Evolutionary conservation across 2,113 vertebrate species (phyloP).

Genomic region (Proteles cristata): DNA sequence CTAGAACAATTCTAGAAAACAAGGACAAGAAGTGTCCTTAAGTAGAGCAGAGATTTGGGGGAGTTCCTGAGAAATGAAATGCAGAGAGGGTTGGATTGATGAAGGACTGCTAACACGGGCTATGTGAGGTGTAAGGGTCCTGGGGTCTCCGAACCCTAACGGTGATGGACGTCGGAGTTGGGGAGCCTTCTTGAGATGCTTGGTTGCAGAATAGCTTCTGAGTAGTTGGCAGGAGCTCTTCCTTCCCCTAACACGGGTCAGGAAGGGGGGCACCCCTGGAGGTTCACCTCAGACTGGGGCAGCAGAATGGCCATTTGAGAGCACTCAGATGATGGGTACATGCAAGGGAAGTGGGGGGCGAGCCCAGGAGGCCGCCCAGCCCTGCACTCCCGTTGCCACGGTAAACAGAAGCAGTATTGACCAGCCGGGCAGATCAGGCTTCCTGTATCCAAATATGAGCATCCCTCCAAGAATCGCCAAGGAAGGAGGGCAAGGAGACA

Average conservation of each 20-base stretch:
- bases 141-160: background rate
- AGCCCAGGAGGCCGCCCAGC: background rate
- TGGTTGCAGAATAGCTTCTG: background rate
- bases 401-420: background rate
- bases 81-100: background rate
- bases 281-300: background rate
- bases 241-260: background rate
- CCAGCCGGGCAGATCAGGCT: background rate
- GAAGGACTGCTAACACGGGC: background rate
- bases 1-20: background rate
- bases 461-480: background rate
- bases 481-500: background rate
- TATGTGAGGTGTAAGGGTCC: background rate
- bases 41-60: background rate
- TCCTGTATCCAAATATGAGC: background rate
- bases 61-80: background rate
- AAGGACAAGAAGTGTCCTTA: too few species aligned
- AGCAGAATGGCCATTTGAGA: background rate
- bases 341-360: background rate
- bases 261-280: background rate
- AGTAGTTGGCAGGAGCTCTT: background rate
- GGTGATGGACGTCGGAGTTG: background rate
- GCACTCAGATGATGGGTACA: background rate
- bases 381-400: rapidly evolving
- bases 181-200: background rate